phyloP scores from a whole-genome alignment of 2,797 vertebrate genomes.

The Muraenolepis orangiensis region DNA sequence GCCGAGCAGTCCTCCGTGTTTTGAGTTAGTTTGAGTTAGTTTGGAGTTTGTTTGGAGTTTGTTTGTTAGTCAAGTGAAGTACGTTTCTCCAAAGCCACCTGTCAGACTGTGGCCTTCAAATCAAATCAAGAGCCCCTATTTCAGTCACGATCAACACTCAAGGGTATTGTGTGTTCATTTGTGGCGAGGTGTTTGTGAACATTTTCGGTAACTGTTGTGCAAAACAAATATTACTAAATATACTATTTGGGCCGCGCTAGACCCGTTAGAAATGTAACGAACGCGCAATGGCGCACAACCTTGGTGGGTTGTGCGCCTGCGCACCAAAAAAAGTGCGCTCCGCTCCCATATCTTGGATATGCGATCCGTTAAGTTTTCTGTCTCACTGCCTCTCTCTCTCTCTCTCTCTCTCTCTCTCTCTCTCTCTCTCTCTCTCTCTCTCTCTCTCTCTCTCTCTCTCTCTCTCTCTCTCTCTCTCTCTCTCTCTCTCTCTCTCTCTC shows the following conservation, averaged over 20 bases:
- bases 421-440: too few relatives aligned
- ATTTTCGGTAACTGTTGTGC: background rate
- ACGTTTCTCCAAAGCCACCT: slow-evolving; percentile 48
- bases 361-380: background rate
- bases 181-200: background rate
- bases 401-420: too few relatives aligned
- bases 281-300: background rate
- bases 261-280: background rate
- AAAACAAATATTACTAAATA: background rate
- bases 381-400: too few relatives aligned
- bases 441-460: too few relatives aligned
- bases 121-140: slow-evolving; percentile 7
- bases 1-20: background rate
- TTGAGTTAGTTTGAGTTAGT: slow-evolving; percentile 10
- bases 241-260: background rate
- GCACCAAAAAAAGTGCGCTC: background rate
- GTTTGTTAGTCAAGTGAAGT: slow-evolving; percentile 12
- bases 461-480: too few relatives aligned
- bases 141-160: too few relatives aligned
- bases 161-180: too few relatives aligned
- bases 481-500: too few relatives aligned
- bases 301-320: background rate
- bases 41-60: slow-evolving; percentile 9
- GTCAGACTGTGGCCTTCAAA: slow-evolving; percentile 28
- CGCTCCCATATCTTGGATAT: background rate